These are phyloP conservation scores for Poeciliopsis prolifica DNA, from an alignment of 2,113 vertebrate species.

Conservation along the genomic window DNA sequence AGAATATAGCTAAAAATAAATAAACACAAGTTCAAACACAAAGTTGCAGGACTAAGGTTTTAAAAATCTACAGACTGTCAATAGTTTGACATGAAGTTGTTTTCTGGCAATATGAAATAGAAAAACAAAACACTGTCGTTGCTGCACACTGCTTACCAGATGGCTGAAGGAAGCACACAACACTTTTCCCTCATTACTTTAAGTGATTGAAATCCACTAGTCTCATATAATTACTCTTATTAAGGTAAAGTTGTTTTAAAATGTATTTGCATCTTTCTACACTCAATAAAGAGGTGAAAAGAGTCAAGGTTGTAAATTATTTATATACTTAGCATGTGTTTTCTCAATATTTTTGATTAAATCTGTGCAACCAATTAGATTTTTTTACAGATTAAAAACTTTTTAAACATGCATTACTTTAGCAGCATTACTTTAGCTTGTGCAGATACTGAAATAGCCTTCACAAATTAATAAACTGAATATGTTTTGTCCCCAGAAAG, in stretches of 20 bases:
- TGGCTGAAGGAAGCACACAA: background rate
- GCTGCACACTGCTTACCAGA: background rate
- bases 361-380: background rate
- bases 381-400: background rate
- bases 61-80: background rate
- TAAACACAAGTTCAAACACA: background rate
- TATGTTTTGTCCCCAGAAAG: constrained; percentile 4
- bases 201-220: background rate
- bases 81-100: background rate
- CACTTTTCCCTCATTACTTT: background rate
- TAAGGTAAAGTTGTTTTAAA: background rate
- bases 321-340: background rate
- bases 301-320: background rate
- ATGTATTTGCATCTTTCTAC: too few species aligned
- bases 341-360: background rate
- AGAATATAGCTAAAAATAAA: background rate
- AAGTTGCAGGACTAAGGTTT: background rate
- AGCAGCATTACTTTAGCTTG: background rate
- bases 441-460: background rate
- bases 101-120: too few species aligned
- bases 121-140: too few species aligned
- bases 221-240: background rate
- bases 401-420: background rate
- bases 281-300: background rate
- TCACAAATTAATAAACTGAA: background rate